Evolutionary conservation across 2,888 invertebrate genomes (phyloP).

Genomic region (Trileptium ribeirensis): DNA sequence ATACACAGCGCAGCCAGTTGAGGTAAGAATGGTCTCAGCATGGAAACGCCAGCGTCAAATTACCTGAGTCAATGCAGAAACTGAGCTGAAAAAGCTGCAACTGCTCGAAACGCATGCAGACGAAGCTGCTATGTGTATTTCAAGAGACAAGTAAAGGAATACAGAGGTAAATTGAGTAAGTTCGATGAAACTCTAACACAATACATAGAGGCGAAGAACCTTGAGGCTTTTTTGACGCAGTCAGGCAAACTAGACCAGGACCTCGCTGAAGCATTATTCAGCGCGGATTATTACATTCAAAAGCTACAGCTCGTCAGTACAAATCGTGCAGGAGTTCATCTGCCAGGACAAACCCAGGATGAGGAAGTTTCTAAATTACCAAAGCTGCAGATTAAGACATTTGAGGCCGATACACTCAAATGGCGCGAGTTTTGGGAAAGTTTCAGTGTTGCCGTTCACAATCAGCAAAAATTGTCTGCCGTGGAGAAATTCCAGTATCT

Average conservation of each 20-base stretch:
- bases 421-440: background rate
- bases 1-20: background rate
- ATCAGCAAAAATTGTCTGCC: background rate
- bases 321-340: background rate
- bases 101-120: background rate
- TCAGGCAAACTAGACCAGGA: background rate
- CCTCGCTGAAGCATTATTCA: background rate
- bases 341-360: background rate
- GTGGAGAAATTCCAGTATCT: background rate
- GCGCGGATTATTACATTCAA: background rate
- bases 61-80: background rate
- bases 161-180: background rate
- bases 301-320: background rate
- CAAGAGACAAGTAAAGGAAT: background rate
- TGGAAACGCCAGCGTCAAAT: background rate
- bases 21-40: background rate
- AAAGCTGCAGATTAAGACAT: background rate
- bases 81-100: background rate
- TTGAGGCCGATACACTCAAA: background rate
- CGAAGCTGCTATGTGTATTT: background rate
- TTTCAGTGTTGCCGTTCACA: background rate
- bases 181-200: background rate
- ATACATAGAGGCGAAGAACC: background rate
- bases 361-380: background rate
- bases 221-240: background rate